phyloP scores from a whole-genome alignment of 1,140 invertebrate genomes.

The Drosophila repletoides region DNA sequence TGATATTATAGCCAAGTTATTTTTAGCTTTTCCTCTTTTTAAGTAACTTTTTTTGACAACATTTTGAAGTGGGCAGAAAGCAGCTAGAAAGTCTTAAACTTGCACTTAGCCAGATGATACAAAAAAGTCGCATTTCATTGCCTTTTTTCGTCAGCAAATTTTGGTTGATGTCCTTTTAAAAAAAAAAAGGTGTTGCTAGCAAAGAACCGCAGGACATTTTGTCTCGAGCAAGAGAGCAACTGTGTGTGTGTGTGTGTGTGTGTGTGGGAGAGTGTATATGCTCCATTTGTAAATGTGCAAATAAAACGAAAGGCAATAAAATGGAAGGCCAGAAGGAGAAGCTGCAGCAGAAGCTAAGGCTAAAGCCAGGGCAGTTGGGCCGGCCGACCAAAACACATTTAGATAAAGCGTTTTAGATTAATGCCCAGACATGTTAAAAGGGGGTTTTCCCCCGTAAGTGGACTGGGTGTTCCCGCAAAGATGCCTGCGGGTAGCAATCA shows the following conservation, averaged over 20 bases:
- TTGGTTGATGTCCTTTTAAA: slow-evolving; percentile 18
- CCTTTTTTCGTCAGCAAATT: slow-evolving; percentile 42
- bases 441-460: not conserved
- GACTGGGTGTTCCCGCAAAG: not conserved
- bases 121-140: slow-evolving; percentile 51
- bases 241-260: not conserved
- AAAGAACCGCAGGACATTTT: slow-evolving; percentile 49
- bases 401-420: slow-evolving; percentile 80
- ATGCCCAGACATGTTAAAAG: slow-evolving; percentile 50
- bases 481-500: slow-evolving; percentile 64
- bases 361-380: slow-evolving; percentile 30
- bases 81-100: slow-evolving; percentile 39
- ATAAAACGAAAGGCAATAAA: slow-evolving; percentile 76
- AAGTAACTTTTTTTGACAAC: slow-evolving; percentile 20
- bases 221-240: not conserved
- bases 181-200: slow-evolving; percentile 56
- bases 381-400: slow-evolving; percentile 59
- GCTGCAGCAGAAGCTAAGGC: slow-evolving; percentile 11
- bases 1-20: too few species aligned
- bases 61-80: not conserved
- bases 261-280: slow-evolving; percentile 25
- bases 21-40: not conserved
- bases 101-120: slow-evolving; percentile 66
- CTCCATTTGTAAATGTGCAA: slow-evolving; percentile 76
- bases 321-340: slow-evolving; percentile 13